Evolutionary conservation across 2,888 invertebrate genomes (phyloP).

Genomic region (Patella ulyssiponensis): DNA sequence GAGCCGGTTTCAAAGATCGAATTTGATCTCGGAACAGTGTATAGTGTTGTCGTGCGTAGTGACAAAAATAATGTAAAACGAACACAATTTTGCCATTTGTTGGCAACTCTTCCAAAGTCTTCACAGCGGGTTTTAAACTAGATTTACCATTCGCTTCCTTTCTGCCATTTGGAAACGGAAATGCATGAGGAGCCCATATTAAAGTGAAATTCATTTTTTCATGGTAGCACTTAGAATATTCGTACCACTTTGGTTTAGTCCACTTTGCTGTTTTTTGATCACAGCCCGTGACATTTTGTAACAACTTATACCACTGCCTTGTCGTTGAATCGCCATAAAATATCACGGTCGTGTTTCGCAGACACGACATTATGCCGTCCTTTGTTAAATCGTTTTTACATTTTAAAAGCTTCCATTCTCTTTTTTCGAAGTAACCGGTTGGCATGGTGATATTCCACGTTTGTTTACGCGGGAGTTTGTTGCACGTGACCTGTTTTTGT

Average conservation of each 20-base stretch:
- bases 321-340: neutral
- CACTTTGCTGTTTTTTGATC: neutral
- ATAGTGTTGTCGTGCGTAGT: neutral
- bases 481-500: neutral
- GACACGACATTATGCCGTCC: neutral
- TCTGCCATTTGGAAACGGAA: neutral
- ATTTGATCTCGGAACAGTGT: neutral
- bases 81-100: neutral
- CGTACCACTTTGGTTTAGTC: neutral
- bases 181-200: neutral
- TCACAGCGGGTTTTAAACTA: neutral
- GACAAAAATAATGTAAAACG: slow-evolving; percentile 8
- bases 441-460: neutral
- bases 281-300: neutral
- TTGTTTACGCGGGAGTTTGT: neutral
- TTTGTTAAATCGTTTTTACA: neutral
- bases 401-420: slow-evolving; percentile 11
- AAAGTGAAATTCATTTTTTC: neutral
- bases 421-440: neutral
- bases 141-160: neutral
- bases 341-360: neutral
- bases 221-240: neutral
- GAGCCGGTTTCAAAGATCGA: neutral
- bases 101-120: neutral
- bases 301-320: neutral